phyloP scores from a whole-genome alignment of 1,140 invertebrate species.

The Lineus longissimus region DNA sequence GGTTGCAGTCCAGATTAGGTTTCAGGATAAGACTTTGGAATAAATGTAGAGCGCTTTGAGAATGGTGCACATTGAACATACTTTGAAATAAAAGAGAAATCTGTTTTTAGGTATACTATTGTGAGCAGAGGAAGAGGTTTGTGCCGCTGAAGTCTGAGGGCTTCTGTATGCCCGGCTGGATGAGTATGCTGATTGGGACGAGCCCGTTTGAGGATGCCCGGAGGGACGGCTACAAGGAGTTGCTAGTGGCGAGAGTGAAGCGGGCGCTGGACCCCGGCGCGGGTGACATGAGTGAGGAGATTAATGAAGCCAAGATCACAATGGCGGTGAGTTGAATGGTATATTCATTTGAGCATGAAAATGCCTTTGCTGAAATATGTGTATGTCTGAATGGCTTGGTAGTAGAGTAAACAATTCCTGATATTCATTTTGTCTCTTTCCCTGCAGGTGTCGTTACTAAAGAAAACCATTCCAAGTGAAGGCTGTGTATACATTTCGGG shows the following conservation, averaged over 20 bases:
- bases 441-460: conserved; percentile 36
- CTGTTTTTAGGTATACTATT: conserved; percentile 55
- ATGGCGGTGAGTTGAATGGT: conserved; percentile 33
- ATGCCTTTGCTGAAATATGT: too few relatives aligned
- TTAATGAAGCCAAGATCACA: conserved; percentile 39
- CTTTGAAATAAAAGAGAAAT: too few relatives aligned
- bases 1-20: too few relatives aligned
- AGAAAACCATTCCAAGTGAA: conserved; percentile 27
- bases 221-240: conserved; percentile 27
- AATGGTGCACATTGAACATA: too few relatives aligned
- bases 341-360: too few relatives aligned
- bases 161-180: conserved; percentile 42
- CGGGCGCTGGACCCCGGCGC: conserved; percentile 36
- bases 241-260: conserved; percentile 29
- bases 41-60: too few relatives aligned
- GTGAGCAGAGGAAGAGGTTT: conserved; percentile 52
- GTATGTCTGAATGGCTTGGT: neutral
- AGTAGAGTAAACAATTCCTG: too few relatives aligned
- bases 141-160: conserved; percentile 45
- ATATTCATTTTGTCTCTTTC: conserved; percentile 6
- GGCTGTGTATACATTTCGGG: conserved; percentile 48
- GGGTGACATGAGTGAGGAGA: conserved; percentile 32
- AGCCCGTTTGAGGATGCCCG: conserved; percentile 29
- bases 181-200: conserved; percentile 41
- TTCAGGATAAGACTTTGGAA: too few relatives aligned